Conservation (phyloP, 2,888 invertebrate species). For the Malacosoma neustria region DNA sequence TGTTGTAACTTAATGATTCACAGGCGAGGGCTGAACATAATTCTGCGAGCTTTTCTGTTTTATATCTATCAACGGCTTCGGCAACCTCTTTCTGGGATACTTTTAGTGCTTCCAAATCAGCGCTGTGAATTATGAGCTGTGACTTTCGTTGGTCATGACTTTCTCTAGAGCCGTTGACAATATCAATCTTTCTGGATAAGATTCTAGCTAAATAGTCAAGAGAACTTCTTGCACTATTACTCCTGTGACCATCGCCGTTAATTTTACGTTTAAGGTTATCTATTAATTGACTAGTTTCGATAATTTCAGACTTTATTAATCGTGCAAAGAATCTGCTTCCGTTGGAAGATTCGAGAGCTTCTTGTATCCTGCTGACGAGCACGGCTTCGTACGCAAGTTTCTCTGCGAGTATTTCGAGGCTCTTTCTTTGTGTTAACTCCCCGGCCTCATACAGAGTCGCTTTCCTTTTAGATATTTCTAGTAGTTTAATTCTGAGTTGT, state of each 20-base stretch:
- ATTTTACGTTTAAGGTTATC: slow-evolving; percentile 81
- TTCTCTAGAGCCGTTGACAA: slow-evolving; percentile 37
- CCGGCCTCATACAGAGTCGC: slow-evolving; percentile 79
- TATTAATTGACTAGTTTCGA: slow-evolving; percentile 85
- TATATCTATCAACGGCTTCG: slow-evolving; percentile 77
- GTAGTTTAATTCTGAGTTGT: slow-evolving; percentile 80
- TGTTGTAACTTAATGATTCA: slow-evolving; percentile 78
- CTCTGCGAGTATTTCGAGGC: slow-evolving; percentile 83
- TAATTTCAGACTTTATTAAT: slow-evolving; percentile 79
- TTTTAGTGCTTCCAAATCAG: slow-evolving; percentile 67
- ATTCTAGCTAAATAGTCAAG: slow-evolving; percentile 85
- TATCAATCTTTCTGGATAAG: slow-evolving; percentile 81
- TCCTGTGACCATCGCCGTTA: slow-evolving; percentile 67
- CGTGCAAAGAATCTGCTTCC: slow-evolving; percentile 75
- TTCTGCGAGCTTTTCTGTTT: slow-evolving; percentile 79
- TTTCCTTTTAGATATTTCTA: slow-evolving; percentile 80
- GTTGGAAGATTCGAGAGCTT: slow-evolving; percentile 76
- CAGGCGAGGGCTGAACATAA: slow-evolving; percentile 81
- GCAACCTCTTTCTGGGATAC: slow-evolving; percentile 77
- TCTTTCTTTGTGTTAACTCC: slow-evolving; percentile 79
- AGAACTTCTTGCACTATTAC: slow-evolving; percentile 49
- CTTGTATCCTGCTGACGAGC: slow-evolving; percentile 79
- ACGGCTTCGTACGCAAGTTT: slow-evolving; percentile 88
- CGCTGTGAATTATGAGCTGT: slow-evolving; percentile 54
- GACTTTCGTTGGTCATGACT: slow-evolving; percentile 35